A percentile compares a stretch with the other conserved stretches of the same genome.
Evolutionary conservation across 2,797 vertebrate genomes (phyloP).

Genomic region (Decapterus maruadsi): DNA sequence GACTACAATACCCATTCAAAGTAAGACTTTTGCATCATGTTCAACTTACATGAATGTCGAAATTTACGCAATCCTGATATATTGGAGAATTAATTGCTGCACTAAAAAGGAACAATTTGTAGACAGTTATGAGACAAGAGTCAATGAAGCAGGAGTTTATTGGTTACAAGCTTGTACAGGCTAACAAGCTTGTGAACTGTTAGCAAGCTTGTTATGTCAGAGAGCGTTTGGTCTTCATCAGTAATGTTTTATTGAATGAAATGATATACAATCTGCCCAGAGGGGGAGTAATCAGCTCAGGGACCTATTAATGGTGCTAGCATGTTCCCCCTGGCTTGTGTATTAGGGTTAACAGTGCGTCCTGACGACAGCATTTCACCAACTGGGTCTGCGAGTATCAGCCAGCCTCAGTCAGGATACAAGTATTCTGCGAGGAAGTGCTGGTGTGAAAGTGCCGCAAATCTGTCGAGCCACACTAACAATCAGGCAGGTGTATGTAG

Average conservation of each 20-base stretch:
- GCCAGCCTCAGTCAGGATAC: not conserved
- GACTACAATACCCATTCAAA: too few relatives aligned
- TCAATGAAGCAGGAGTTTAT: not conserved
- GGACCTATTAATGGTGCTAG: not conserved
- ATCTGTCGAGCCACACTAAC: not conserved
- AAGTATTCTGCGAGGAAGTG: not conserved
- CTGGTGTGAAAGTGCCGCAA: not conserved
- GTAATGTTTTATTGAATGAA: not conserved
- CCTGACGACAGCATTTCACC: not conserved
- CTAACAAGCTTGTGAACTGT: not conserved
- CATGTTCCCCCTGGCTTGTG: not conserved
- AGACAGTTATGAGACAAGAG: not conserved
- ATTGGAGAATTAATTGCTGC: not conserved
- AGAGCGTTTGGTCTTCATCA: not conserved
- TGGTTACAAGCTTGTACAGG: not conserved
- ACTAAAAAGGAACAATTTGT: not conserved
- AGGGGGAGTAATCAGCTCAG: not conserved
- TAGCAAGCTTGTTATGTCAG: not conserved
- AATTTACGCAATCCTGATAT: not conserved
- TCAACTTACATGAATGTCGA: not conserved
- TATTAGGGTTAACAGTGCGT: not conserved
- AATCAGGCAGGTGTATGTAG: not conserved
- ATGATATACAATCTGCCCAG: not conserved
- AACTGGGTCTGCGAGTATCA: not conserved
- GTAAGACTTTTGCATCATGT: too few relatives aligned